Conservation (phyloP, 2,113 vertebrate genomes). For the Sinocyclocheilus maitianheensis region DNA sequence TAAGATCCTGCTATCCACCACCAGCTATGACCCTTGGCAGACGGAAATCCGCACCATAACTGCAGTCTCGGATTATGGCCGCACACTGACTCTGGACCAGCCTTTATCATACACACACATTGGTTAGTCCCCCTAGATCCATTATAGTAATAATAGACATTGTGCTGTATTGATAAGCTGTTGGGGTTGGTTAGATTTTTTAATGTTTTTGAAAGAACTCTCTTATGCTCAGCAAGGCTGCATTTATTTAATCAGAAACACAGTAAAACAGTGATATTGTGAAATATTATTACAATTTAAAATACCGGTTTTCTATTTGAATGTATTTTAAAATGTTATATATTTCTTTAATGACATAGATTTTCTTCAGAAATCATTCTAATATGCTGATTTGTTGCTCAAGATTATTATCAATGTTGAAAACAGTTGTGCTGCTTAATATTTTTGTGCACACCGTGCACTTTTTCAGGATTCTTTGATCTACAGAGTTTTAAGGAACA, state of each 20-base stretch:
- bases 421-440: background rate
- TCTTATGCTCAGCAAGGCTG: background rate
- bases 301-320: too few species aligned
- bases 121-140: slow-evolving; percentile 71
- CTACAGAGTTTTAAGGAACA: background rate
- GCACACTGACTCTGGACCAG: slow-evolving; percentile 75
- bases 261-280: background rate
- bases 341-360: background rate
- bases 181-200: background rate
- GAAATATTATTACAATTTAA: too few species aligned
- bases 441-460: background rate
- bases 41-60: slow-evolving; percentile 78
- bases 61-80: slow-evolving; percentile 69
- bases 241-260: background rate
- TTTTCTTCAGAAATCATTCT: background rate
- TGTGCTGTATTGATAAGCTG: background rate
- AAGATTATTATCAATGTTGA: background rate
- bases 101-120: slow-evolving; percentile 77
- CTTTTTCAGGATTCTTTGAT: background rate
- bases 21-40: slow-evolving; percentile 79
- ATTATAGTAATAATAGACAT: background rate
- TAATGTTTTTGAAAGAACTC: too few species aligned
- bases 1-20: slow-evolving; percentile 81
- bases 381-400: background rate
- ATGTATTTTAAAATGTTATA: too few species aligned